Percentiles rank a stretch among this genome's conserved stretches.
These are phyloP conservation scores for Drosophila acutilabella DNA, from an alignment of 2,888 invertebrate species.

Conservation along the genomic window DNA sequence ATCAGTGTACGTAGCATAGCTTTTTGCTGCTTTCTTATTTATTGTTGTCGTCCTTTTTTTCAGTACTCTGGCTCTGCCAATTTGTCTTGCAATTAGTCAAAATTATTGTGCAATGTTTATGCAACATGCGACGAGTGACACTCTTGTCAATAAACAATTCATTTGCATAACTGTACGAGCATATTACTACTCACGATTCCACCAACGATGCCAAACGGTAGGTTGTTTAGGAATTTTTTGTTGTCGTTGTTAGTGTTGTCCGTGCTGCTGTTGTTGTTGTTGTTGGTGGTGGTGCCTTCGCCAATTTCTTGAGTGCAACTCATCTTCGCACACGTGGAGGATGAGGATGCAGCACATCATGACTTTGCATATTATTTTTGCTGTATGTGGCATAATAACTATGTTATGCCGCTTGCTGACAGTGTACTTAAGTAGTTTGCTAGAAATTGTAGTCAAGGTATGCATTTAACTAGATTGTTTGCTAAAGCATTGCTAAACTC, in stretches of 20 bases:
- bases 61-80: slow-evolving; percentile 45
- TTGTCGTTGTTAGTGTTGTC: slow-evolving; percentile 3
- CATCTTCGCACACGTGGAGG: slow-evolving; percentile 67
- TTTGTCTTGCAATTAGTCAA: slow-evolving; percentile 76
- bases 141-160: slow-evolving; percentile 74
- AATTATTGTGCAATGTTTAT: slow-evolving; percentile 78
- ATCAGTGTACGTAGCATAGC: slow-evolving; percentile 7
- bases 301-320: slow-evolving; percentile 68
- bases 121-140: slow-evolving; percentile 73
- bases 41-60: background rate
- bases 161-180: slow-evolving; percentile 72
- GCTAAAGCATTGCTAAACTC: slow-evolving; percentile 2
- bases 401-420: slow-evolving; percentile 48
- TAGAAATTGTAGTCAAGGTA: slow-evolving; percentile 15
- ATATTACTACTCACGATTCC: slow-evolving; percentile 63
- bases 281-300: slow-evolving; percentile 44
- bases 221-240: slow-evolving; percentile 27
- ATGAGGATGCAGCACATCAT: slow-evolving; percentile 55
- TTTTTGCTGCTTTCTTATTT: slow-evolving; percentile 33
- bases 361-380: slow-evolving; percentile 68
- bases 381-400: slow-evolving; percentile 44
- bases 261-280: slow-evolving; percentile 15
- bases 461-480: slow-evolving; percentile 2
- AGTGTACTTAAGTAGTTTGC: slow-evolving; percentile 32
- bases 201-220: slow-evolving; percentile 30